These are phyloP conservation scores for Grammomys surdaster DNA, from an alignment of 2,113 vertebrate genomes.

Conservation along the genomic window DNA sequence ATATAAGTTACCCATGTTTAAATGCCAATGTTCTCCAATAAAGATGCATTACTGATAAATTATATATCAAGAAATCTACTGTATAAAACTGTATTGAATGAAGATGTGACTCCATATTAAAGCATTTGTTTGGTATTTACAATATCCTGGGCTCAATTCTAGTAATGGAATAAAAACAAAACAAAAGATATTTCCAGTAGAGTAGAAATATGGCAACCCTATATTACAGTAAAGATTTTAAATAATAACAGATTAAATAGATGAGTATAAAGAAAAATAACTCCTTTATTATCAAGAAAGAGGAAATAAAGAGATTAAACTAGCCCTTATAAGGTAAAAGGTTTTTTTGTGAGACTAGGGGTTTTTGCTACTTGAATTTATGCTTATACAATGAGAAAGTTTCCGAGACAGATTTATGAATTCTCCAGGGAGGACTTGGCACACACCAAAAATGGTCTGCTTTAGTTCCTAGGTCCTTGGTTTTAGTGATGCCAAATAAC, in stretches of 20 bases:
- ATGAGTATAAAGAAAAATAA: background rate
- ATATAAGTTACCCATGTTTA: background rate
- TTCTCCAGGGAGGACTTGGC: background rate
- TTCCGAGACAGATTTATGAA: background rate
- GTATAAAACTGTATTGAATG: background rate
- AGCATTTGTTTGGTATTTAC: background rate
- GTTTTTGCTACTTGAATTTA: background rate
- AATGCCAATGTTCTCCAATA: background rate
- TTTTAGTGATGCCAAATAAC: background rate
- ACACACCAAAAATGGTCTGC: too few species aligned
- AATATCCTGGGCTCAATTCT: background rate
- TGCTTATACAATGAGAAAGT: background rate
- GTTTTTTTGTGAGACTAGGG: background rate
- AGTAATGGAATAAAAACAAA: background rate
- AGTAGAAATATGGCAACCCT: background rate
- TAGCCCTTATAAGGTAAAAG: background rate
- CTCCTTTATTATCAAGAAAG: background rate
- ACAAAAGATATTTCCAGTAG: background rate
- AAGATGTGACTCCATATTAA: background rate
- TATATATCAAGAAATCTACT: background rate
- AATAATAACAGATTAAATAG: background rate
- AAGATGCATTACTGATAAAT: background rate
- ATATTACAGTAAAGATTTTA: background rate
- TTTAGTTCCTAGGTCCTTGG: background rate
- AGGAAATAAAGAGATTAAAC: background rate